Base-by-base conservation (phyloP, 2,797 vertebrate species). In the Macrochelys suwanniensis region DNA sequence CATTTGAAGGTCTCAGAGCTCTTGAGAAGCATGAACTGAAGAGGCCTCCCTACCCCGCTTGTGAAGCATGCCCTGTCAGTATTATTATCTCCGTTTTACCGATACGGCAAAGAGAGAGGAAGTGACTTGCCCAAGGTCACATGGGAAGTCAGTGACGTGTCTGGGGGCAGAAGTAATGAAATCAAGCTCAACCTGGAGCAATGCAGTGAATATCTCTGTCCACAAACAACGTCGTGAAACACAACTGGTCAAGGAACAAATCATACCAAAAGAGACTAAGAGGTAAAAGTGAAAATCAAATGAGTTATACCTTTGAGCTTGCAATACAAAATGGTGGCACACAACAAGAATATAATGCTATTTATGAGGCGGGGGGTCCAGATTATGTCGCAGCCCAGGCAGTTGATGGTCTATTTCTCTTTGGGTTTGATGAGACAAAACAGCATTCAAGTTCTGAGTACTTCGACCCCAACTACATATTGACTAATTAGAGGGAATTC, bases 401-500 rank as follows among this genome's bases (percentile, higher is more conserved):
- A 89, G 87, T 95, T 97, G 54, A 94, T 96, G 93, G 93, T 91
- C 82, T 95, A 31, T 21, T 81, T 94, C 94, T 59, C 90, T 95
- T 80, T 88, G 86, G 90, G 83, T 84, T 90, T 86, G 94, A 57
- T 11, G 90, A 95, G 92, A 91, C 90, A 97, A 97, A 94, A 89
- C 95, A 92, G 80, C 87, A 96, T 89, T 97, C 95, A 93, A 93
- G 86, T 57, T 96, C 84, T 85, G 97, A 97, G 96, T 91, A 96
- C 96, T 96, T 96, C 95, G 87, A 96, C 95, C 96, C 33, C 89
- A 97, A 97, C 97, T 95, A 85, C 71, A 74, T 98, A 98, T 98
- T 97, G 98, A 97, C 96, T 97, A 80, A 96, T 97, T 98, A 98
- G 98, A 98, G 91, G 51, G 74, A 94, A 86, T 96, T 98, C 97